These are phyloP conservation scores for Podarcis raffonei DNA, from an alignment of 2,113 vertebrate genomes.

Conservation along the genomic window DNA sequence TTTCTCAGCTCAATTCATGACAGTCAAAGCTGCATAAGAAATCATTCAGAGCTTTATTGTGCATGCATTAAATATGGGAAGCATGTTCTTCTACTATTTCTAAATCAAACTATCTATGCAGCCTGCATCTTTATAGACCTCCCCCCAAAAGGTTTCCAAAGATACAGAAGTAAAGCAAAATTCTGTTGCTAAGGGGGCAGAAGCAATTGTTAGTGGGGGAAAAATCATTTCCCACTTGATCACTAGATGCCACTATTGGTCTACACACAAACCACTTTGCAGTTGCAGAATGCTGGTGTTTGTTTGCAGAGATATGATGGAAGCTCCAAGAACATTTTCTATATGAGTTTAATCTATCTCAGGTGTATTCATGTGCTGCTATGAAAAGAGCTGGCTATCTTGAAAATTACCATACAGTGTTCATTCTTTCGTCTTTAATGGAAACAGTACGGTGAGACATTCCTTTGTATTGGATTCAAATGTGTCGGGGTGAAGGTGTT, in stretches of 20 bases:
- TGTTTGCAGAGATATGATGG: accelerated
- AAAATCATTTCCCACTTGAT: neutral
- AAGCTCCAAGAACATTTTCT: accelerated
- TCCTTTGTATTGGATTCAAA: neutral
- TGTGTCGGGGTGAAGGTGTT: neutral
- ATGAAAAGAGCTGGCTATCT: neutral
- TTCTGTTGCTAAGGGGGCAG: neutral
- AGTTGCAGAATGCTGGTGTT: neutral
- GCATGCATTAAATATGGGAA: too few species aligned
- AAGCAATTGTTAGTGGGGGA: neutral
- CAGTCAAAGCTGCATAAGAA: neutral
- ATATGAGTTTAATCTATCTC: neutral
- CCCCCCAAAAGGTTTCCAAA: neutral
- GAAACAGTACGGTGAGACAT: neutral
- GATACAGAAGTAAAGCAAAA: neutral
- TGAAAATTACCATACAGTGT: neutral
- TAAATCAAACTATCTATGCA: neutral
- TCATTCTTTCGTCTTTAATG: neutral
- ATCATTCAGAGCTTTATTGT: neutral
- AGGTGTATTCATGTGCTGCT: neutral
- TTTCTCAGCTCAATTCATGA: neutral
- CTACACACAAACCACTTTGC: neutral
- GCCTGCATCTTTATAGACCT: neutral
- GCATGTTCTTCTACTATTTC: neutral
- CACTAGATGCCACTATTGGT: constrained; percentile 75